phyloP scores from a whole-genome alignment of 2,113 vertebrate species.

The Sander vitreus region DNA sequence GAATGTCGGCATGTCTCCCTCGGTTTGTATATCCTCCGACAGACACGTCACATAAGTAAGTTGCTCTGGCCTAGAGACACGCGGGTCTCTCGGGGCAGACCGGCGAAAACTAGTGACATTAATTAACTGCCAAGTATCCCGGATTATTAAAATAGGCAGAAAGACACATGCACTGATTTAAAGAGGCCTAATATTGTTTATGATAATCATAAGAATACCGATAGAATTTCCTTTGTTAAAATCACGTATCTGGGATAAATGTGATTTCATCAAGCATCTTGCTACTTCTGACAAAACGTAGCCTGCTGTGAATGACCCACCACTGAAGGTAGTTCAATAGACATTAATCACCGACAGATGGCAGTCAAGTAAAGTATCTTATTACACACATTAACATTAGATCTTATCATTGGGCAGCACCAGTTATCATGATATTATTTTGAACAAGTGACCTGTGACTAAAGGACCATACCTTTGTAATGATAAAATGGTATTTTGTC shows the following conservation, averaged over 20 bases:
- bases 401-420: neutral
- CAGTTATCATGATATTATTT: neutral
- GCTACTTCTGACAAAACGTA: neutral
- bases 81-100: slow-evolving; percentile 57
- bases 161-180: neutral
- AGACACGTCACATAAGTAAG: slow-evolving; percentile 78
- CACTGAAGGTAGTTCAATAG: neutral
- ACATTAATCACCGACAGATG: slow-evolving; percentile 43
- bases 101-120: slow-evolving; percentile 63
- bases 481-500: neutral
- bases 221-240: neutral
- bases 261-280: neutral
- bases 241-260: neutral
- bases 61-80: slow-evolving; percentile 74
- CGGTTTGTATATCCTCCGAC: slow-evolving; percentile 44
- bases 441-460: neutral
- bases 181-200: neutral
- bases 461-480: neutral
- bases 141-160: slow-evolving; percentile 49
- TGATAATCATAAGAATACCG: neutral
- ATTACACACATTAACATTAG: too few species aligned
- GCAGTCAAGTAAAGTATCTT: slow-evolving; percentile 32
- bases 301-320: neutral
- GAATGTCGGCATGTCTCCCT: slow-evolving; percentile 30
- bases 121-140: slow-evolving; percentile 57